Evolutionary conservation across 1,140 invertebrate species (phyloP), one percentile per base, ranked within the genome.

Genomic region (Anastrepha ludens): DNA sequence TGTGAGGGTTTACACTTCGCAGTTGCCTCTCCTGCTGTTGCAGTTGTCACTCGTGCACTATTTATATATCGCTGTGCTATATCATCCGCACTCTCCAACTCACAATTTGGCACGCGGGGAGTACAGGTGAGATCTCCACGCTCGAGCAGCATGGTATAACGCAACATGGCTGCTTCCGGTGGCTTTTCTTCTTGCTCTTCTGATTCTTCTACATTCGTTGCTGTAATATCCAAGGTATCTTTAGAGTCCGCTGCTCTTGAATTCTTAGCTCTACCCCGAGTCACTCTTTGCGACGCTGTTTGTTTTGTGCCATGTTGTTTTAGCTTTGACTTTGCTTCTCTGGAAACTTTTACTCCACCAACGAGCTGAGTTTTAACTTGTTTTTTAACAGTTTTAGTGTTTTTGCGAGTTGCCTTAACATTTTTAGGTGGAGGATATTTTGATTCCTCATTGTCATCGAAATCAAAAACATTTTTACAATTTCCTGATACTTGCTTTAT

Each of bases 11-110:
- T 58, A 15, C 39, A 55, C 5, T 9, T 88, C n/a, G 39, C 41
- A 2, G 55, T 13, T 39, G 8, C 62, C 7, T 29, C 9, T 1
- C 44, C 67, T 15, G 70, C 62, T 2, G 70, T n/a, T 15, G 70
- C 7, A 6, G 39, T 11, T 0, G 87, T 59, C 62, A 91, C 89
- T 17, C 44, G 11, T 74, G 67, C 44, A 47, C 87, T 91, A 74
- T 89, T 92, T 1, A 93, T 93, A 65, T 93, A 93, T 7, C 88
- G 88, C 65, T 93, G 90, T 2, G 91, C 90, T n/a, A 89, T 89
- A 15, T 89, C 70, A 39, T 93, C 91, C 0, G 89, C 91, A 11
- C 88, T 87, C 62, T 93, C 89, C 8, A 93, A 60, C 20, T 93
- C 93, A 9, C 86, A 88, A 0, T 62, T 44, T 67, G 91, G 89